Evolutionary conservation across 2,888 invertebrate species (phyloP).

Genomic region (Tipula unca): DNA sequence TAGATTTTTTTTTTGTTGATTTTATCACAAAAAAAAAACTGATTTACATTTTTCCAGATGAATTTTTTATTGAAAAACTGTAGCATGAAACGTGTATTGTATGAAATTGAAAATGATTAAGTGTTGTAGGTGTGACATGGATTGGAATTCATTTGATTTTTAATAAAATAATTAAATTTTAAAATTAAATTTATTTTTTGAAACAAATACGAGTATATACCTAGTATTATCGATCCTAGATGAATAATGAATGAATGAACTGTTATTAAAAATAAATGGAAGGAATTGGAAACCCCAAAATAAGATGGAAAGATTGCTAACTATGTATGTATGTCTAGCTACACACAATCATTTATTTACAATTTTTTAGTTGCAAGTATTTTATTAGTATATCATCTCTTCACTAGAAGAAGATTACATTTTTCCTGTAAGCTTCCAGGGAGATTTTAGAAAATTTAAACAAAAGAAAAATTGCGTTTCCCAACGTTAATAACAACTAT

Average conservation of each 20-base stretch:
- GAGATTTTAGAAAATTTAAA: neutral
- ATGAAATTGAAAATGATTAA: neutral
- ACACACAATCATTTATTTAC: neutral
- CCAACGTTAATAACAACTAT: neutral
- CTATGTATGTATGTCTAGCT: too few species aligned
- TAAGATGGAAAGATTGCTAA: too few species aligned
- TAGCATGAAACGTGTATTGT: neutral
- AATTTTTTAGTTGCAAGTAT: neutral
- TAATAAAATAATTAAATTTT: neutral
- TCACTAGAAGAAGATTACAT: neutral
- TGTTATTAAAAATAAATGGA: neutral
- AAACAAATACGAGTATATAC: neutral
- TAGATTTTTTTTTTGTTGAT: neutral
- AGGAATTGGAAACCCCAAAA: too few species aligned
- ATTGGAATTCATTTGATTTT: neutral
- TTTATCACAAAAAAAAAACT: neutral
- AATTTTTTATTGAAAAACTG: neutral
- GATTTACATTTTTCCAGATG: constrained; percentile 8
- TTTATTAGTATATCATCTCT: neutral
- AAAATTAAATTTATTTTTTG: neutral
- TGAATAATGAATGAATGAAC: neutral
- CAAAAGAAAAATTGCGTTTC: neutral
- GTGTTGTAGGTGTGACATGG: neutral
- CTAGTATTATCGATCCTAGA: too few species aligned
- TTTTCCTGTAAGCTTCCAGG: neutral